Conservation (phyloP, 2,797 vertebrate species). For the Eleutherodactylus coqui region DNA sequence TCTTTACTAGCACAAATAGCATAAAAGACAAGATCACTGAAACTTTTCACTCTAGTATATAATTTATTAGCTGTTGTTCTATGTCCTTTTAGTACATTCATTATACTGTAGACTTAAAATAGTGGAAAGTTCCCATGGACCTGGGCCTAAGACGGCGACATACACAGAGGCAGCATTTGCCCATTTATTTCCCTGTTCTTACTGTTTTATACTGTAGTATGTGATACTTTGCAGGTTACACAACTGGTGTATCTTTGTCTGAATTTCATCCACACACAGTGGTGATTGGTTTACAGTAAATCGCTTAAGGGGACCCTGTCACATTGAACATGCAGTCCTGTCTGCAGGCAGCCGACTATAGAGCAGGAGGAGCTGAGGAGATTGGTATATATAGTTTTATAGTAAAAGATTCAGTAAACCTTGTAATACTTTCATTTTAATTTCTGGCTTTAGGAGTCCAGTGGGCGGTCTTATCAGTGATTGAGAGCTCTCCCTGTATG, state of each 20-base stretch:
- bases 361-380: no score
- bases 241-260: neutral
- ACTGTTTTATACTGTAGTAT: neutral
- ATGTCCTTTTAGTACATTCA: neutral
- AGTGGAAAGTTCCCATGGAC: neutral
- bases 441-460: no score
- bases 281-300: neutral
- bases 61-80: neutral
- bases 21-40: neutral
- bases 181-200: neutral
- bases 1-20: neutral
- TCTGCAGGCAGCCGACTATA: no score
- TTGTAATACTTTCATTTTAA: no score
- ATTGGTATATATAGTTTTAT: no score
- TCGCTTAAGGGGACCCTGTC: no score
- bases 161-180: neutral
- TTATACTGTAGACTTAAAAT: neutral
- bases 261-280: neutral
- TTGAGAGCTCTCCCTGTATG: no score
- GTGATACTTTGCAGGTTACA: neutral
- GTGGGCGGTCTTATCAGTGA: no score
- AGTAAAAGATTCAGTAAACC: no score
- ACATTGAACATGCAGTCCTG: no score
- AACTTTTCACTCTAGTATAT: neutral
- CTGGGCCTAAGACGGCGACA: neutral